phyloP scores from a whole-genome alignment of 1,140 invertebrate species.

The Euura saliciscinereae region DNA sequence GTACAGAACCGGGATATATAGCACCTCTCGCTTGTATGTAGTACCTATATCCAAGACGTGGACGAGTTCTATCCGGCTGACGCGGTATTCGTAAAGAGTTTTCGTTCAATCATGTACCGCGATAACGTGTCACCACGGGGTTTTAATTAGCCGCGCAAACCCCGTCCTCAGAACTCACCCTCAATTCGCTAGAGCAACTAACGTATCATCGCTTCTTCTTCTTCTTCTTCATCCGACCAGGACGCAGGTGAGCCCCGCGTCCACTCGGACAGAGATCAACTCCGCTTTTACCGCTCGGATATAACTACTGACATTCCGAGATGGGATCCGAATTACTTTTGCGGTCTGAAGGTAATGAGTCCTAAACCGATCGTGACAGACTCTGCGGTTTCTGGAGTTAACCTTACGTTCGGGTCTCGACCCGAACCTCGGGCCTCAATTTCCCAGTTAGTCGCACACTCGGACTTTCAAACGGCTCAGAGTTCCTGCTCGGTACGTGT shows the following conservation, averaged over 20 bases:
- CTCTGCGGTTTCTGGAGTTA: slow-evolving; percentile 2
- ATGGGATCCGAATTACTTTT: slow-evolving; percentile 3
- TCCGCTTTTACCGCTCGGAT: too few species aligned
- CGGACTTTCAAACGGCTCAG: too few species aligned
- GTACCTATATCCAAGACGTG: too few species aligned
- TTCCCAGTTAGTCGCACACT: background rate
- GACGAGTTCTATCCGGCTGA: too few species aligned
- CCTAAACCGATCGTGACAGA: slow-evolving; percentile 2
- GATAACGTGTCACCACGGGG: background rate
- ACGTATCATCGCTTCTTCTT: too few species aligned
- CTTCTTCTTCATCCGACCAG: background rate
- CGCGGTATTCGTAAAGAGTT: background rate
- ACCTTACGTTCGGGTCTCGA: slow-evolving; percentile 2
- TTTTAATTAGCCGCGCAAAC: background rate
- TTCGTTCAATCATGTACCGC: background rate
- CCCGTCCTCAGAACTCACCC: too few species aligned
- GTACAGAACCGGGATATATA: too few species aligned
- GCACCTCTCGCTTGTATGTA: too few species aligned
- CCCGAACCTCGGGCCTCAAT: background rate
- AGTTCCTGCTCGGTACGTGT: too few species aligned
- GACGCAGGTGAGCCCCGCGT: background rate
- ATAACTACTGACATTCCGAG: background rate
- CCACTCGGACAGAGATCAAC: too few species aligned
- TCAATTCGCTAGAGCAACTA: too few species aligned
- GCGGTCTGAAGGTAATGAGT: background rate